These are phyloP conservation scores for Hedychridium roseum DNA, from an alignment of 2,888 invertebrate genomes.

Conservation along the genomic window DNA sequence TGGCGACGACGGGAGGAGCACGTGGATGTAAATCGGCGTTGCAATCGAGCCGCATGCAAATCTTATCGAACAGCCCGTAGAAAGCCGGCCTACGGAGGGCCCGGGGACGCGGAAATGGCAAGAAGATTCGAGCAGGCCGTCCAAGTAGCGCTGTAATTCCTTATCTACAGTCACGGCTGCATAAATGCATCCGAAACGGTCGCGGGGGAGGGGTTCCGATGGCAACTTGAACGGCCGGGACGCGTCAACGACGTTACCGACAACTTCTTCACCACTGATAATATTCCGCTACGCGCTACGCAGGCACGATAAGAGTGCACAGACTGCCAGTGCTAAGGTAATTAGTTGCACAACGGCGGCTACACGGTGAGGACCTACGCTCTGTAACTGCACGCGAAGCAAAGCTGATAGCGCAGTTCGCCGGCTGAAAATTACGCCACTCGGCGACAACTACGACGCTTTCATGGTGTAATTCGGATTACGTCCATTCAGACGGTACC, in stretches of 20 bases:
- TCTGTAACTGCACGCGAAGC: no score
- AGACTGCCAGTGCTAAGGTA: no score
- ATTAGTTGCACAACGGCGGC: no score
- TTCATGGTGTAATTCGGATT: no score
- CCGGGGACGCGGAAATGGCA: constrained; percentile 35
- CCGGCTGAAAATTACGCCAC: no score
- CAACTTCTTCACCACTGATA: background rate
- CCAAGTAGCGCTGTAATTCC: constrained; percentile 48
- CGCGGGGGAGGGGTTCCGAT: constrained; percentile 27
- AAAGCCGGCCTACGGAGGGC: constrained; percentile 8
- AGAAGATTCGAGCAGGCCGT: constrained; percentile 41
- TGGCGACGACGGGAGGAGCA: constrained; percentile 18
- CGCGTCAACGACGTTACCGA: constrained; percentile 1
- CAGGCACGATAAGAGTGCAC: constrained; percentile 18
- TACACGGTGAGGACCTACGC: no score
- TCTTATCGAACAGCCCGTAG: constrained; percentile 33
- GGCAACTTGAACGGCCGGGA: constrained; percentile 20
- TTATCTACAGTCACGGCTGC: constrained; percentile 49
- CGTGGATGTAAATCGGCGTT: constrained; percentile 38
- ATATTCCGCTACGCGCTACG: constrained; percentile 23
- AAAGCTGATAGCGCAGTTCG: no score
- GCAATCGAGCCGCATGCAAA: constrained; percentile 37
- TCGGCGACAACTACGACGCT: no score
- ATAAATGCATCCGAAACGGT: constrained; percentile 52
- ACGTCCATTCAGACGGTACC: no score